Base-by-base conservation (phyloP, 2,113 vertebrate genomes). In the Neodon shergylaensis region DNA sequence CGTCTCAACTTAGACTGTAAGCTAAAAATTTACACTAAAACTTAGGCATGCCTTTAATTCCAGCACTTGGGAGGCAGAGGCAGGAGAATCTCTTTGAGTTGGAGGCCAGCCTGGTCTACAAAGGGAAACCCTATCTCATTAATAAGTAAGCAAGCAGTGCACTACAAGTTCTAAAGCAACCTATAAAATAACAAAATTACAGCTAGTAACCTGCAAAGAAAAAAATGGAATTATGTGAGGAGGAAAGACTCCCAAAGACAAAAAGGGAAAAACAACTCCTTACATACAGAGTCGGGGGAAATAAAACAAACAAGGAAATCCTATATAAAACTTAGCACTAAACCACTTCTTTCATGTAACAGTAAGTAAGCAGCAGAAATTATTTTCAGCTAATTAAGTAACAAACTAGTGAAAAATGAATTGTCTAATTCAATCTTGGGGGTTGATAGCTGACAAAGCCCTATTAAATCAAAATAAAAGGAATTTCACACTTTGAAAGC, bases 391-490 rank as follows among this genome's bases (percentile, higher is more conserved):
- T 74, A 85, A 49, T 1, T 86, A 36, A 68, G 39, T 68, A 85
- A 74, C 49, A 92, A 95, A 91, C 8, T 42, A 88, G 63, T 49
- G 44, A 93, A 87, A 82, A 84, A 70, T 58, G 31, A 93, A 91
- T 52, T 14, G 28, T 83, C 93, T 66, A 79, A 88, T 52, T 91
- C 65, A 84, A n/a, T 39, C 63, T 84, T 90, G 28, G 54, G 47
- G 52, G 49, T 28, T 92, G 36, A 87, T 68, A 16, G 78, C 52
- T 91, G 70, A 95, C 47, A 88, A 33, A 58, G 68, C 22, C 63
- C 63, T 88, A n/a, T 54, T 93, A 66, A 72, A 93, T 54, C 91
- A 66, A 77, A 93, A 92, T n/a, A 65, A 92, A 86, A 83, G 54
- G 21, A 95, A 96, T 39, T 83, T 94, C 88, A 93, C 3, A 89